Evolutionary conservation across 2,888 invertebrate genomes (phyloP), one percentile per base, ranked within the genome.

Genomic region (Thecocarcelia acutangulata): DNA sequence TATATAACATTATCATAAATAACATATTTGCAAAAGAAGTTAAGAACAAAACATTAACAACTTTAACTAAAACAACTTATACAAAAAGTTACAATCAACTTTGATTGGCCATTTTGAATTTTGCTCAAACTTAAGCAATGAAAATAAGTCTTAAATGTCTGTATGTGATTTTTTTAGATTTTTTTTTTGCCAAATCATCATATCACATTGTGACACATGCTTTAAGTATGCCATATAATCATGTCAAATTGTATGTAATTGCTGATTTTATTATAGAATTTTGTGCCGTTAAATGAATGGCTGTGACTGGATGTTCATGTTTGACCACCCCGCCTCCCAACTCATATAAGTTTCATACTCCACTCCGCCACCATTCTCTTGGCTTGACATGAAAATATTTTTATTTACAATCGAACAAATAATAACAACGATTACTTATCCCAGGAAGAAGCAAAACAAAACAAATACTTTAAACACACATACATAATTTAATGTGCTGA

Each of bases 181-280:
- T 33, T 52, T 40, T 64, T 80, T 77, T 64, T 78, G 77, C 64
- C 78, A 61, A 82, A 52, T 78, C 82, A 75, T 82, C 74, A 77
- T 73, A 81, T 42, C 66, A n/a, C n/a, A 42, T 69, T 13, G 50
- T 61, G 68, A 69, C 73, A 75, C 52, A 73, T 66, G 44, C 58
- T 17, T 37, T 52, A 72, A 58, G 42, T 64, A 52, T 58, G 52
- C n/a, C 21, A 56, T 52, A 70, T 42, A 80, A 83, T 75, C 79
- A 80, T 80, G 72, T 52, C 76, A 83, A 83, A 83, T 80, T 80
- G 64, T 37, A 50, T 80, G 76, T 83, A 76, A 80, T 79, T 79
- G 72, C 76, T 72, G 72, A 72, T 72, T 79, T 83, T 74, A 70
- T 74, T 74, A 64, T 21, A 63, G 66, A 46, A 50, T 58, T 17